phyloP scores from a whole-genome alignment of 1,140 invertebrate species.

The Cyclina sinensis region DNA sequence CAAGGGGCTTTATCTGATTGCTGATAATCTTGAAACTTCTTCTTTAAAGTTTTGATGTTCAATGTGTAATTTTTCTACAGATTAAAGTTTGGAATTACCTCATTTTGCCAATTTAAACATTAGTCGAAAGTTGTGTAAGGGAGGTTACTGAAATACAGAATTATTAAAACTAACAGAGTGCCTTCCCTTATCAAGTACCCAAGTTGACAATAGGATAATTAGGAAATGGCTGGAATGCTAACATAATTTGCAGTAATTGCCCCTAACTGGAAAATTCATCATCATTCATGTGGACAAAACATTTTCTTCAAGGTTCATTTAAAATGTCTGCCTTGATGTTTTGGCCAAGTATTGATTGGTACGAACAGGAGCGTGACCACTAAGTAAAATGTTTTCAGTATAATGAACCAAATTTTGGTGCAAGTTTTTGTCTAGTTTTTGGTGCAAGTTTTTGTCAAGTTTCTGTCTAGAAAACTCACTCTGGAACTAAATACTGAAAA shows the following conservation, averaged over 20 bases:
- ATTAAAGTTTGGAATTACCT: too few relatives aligned
- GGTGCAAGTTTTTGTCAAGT: too few relatives aligned
- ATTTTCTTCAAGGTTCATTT: slow-evolving; percentile 11
- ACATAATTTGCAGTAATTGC: not conserved
- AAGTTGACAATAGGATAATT: too few relatives aligned
- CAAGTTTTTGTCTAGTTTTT: too few relatives aligned
- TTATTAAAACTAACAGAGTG: not conserved
- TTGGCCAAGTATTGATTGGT: not conserved
- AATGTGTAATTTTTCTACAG: too few relatives aligned
- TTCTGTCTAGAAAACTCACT: too few relatives aligned
- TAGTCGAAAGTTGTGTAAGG: too few relatives aligned
- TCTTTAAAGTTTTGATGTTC: too few relatives aligned
- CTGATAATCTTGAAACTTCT: too few relatives aligned
- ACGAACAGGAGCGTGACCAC: not conserved
- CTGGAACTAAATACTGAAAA: too few relatives aligned
- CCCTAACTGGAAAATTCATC: not conserved
- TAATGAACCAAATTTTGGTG: not conserved
- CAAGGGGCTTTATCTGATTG: too few relatives aligned
- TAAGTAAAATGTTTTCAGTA: not conserved
- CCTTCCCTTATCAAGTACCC: not conserved
- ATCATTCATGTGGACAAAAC: not conserved
- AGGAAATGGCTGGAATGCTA: not conserved
- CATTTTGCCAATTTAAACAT: too few relatives aligned
- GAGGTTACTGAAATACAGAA: not conserved
- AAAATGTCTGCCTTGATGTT: not conserved